Conservation (phyloP, 2,797 vertebrate genomes). For the Acrossocheilus fasciatus region DNA sequence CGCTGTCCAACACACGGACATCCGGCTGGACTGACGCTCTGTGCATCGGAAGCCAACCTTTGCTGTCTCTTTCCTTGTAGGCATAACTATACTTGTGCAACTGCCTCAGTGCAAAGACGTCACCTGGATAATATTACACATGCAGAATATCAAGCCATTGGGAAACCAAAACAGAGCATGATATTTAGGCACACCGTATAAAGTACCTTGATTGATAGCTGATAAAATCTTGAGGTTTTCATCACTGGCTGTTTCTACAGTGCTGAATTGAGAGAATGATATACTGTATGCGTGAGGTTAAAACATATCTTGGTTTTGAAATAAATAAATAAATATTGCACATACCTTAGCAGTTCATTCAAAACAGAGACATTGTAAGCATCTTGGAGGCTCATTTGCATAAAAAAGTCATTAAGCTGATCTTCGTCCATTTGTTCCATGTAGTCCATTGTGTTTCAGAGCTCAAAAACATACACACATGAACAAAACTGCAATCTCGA, state of each 20-base stretch:
- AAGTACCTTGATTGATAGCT: constrained; percentile 82
- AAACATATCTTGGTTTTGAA: neutral
- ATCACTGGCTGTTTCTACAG: constrained; percentile 77
- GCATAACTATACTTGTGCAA: constrained; percentile 74
- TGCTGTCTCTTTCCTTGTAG: constrained; percentile 84
- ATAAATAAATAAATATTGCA: neutral
- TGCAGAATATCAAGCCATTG: neutral
- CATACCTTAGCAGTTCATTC: constrained; percentile 74
- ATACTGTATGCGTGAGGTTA: neutral
- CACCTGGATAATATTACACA: constrained; percentile 72
- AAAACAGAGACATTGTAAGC: constrained; percentile 68
- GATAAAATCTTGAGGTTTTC: constrained; percentile 81
- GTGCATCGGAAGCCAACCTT: constrained; percentile 84
- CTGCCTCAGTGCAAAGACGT: constrained; percentile 76
- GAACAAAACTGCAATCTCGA: neutral
- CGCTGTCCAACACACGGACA: constrained; percentile 75
- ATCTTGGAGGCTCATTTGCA: constrained; percentile 85
- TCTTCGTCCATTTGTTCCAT: constrained; percentile 78
- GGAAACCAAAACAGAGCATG: neutral
- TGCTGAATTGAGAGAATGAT: constrained; percentile 55
- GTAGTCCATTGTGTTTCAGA: constrained; percentile 74
- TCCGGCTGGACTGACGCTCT: constrained; percentile 77
- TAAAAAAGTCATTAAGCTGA: constrained; percentile 80
- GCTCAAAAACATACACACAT: neutral
- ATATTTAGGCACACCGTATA: neutral